Conservation (phyloP, 2,888 invertebrate genomes). For the Altica lythri region DNA sequence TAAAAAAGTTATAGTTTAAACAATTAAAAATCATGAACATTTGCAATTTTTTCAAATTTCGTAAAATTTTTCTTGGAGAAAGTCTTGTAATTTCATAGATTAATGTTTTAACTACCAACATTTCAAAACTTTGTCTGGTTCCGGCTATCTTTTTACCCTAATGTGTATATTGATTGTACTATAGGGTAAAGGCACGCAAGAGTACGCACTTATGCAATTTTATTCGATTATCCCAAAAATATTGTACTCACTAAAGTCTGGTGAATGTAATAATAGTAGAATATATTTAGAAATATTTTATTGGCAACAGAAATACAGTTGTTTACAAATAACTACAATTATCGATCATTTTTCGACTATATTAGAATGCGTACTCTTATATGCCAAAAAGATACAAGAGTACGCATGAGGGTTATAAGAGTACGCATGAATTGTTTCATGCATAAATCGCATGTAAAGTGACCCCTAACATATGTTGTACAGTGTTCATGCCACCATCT, state of each 20-base stretch:
- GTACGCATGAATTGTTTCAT: slow-evolving; percentile 4
- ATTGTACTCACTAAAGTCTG: slow-evolving; percentile 4
- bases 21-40: too few relatives aligned
- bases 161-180: too few relatives aligned
- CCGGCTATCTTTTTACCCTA: too few relatives aligned
- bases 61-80: too few relatives aligned
- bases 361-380: slow-evolving; percentile 6
- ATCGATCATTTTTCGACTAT: background rate
- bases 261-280: slow-evolving; percentile 3
- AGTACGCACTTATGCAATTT: slow-evolving; percentile 2
- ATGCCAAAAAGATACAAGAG: background rate
- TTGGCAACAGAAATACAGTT: slow-evolving; percentile 3
- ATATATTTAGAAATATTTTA: slow-evolving; percentile 5
- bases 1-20: too few relatives aligned
- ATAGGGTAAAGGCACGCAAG: slow-evolving; percentile 1
- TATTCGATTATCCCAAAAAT: slow-evolving; percentile 1
- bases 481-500: slow-evolving; percentile 14
- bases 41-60: too few relatives aligned
- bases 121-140: too few relatives aligned
- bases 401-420: background rate
- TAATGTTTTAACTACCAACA: too few relatives aligned
- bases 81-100: too few relatives aligned
- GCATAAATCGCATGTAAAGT: slow-evolving; percentile 9
- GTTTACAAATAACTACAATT: slow-evolving; percentile 8
- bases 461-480: slow-evolving; percentile 10